Percentiles rank a stretch among this genome's conserved stretches.
Evolutionary conservation across 2,888 invertebrate genomes (phyloP).

Genomic region (Zaprionus lineosus): DNA sequence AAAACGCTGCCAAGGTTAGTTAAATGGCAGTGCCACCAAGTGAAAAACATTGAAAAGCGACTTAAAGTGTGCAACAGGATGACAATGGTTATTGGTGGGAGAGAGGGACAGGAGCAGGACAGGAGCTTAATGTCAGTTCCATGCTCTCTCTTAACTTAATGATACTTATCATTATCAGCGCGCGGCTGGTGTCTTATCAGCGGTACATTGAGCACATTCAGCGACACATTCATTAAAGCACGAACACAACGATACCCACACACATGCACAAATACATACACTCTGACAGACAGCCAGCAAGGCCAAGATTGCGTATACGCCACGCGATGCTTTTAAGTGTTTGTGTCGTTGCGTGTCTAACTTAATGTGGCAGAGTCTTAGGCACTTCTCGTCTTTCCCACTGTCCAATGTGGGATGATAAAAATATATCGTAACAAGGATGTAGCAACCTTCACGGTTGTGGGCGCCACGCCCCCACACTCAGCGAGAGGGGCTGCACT

Average conservation of each 20-base stretch:
- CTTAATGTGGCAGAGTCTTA: conserved; percentile 48
- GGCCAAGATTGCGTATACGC: conserved; percentile 47
- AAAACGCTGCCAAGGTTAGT: conserved; percentile 53
- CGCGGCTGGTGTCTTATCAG: conserved; percentile 46
- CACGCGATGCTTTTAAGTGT: conserved; percentile 57
- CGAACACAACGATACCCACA: conserved; percentile 34
- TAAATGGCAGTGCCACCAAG: conserved; percentile 42
- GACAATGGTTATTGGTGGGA: conserved; percentile 3
- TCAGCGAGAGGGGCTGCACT: conserved; percentile 46
- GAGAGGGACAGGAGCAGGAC: conserved; percentile 4
- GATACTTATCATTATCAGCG: conserved; percentile 70
- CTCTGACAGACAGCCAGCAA: not conserved
- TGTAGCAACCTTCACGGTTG: conserved; percentile 27
- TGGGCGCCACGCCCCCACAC: conserved; percentile 11
- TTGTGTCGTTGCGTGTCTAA: conserved; percentile 56
- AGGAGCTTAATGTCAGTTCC: conserved; percentile 53
- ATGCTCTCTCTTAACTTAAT: conserved; percentile 52
- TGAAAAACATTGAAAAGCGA: conserved; percentile 51
- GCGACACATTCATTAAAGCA: conserved; percentile 64
- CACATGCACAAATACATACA: not conserved
- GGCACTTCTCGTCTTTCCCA: conserved; percentile 8
- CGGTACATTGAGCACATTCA: conserved; percentile 42
- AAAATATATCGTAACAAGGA: conserved; percentile 38
- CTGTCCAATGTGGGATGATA: conserved; percentile 20
- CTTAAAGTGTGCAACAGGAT: conserved; percentile 59